Conservation (phyloP, 2,113 vertebrate genomes). For the Antennarius striatus region DNA sequence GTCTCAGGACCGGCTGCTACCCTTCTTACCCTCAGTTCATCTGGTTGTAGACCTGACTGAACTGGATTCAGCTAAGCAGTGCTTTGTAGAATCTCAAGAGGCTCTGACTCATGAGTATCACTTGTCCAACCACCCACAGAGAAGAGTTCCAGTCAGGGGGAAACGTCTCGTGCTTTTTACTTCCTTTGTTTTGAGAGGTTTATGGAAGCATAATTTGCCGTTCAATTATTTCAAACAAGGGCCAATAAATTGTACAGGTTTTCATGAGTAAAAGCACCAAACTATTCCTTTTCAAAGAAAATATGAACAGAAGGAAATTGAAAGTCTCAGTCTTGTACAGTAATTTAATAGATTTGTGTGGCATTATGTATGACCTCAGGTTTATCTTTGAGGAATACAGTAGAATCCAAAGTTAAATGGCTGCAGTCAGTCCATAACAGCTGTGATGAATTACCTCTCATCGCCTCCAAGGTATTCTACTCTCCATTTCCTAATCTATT, state of each 20-base stretch:
- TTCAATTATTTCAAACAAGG: not conserved
- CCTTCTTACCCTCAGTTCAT: conserved; percentile 27
- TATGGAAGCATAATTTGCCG: not conserved
- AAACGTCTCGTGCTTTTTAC: conserved; percentile 15
- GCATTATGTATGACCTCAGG: conserved; percentile 33
- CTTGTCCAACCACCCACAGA: conserved; percentile 49
- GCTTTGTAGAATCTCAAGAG: conserved; percentile 42
- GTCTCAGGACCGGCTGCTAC: conserved; percentile 15
- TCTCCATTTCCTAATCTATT: conserved; percentile 64
- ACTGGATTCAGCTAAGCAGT: conserved; percentile 37
- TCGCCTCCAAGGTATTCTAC: conserved; percentile 52
- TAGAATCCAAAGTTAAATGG: conserved; percentile 35
- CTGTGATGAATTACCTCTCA: conserved; percentile 72
- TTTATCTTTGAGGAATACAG: conserved; percentile 43
- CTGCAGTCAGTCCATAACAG: conserved; percentile 58
- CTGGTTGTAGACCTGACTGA: conserved; percentile 42
- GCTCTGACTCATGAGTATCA: conserved; percentile 43
- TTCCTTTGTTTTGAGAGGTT: conserved; percentile 19
- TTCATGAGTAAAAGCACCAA: not conserved
- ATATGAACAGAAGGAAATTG: not conserved
- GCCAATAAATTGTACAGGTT: not conserved
- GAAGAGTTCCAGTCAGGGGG: conserved; percentile 15
- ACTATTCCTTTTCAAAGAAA: conserved; percentile 11
- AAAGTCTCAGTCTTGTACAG: not conserved
- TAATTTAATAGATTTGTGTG: conserved; percentile 2